Evolutionary conservation across 37 sponge, comb jelly and placozoan genomes (phyloP).

Genomic region (Agelas oroides): DNA sequence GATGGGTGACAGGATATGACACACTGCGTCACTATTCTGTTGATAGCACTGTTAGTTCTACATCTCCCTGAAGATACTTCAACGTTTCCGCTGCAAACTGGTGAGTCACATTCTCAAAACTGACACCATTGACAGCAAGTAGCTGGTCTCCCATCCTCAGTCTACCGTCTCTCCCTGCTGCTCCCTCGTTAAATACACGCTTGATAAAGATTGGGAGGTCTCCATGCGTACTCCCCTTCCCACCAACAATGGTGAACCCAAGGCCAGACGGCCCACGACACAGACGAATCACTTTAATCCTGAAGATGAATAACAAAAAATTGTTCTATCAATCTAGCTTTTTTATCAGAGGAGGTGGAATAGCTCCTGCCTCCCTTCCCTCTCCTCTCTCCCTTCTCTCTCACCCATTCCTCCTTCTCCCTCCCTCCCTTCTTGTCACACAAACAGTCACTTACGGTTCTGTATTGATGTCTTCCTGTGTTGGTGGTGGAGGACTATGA

Average conservation of each 20-base stretch:
- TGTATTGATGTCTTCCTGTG: no score
- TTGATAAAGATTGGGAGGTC: constrained; percentile 86
- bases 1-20: no score
- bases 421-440: no score
- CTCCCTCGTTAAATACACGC: constrained; percentile 65
- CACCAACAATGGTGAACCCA: constrained; percentile 89
- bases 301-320: not conserved
- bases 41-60: constrained; percentile 62
- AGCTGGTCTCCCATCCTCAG: constrained; percentile 69
- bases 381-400: no score
- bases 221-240: constrained; percentile 68
- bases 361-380: no score
- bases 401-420: no score
- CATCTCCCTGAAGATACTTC: constrained; percentile 63
- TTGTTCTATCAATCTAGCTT: no score
- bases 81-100: constrained; percentile 74
- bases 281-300: constrained; percentile 61
- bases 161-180: constrained; percentile 67
- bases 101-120: constrained; percentile 71
- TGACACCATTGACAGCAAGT: constrained; percentile 79
- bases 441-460: no score
- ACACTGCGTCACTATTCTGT: not conserved
- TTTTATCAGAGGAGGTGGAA: no score
- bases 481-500: not conserved
- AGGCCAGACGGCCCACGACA: constrained; percentile 69